Conservation (phyloP, 1,140 invertebrate species). For the Lepidostoma basale region DNA sequence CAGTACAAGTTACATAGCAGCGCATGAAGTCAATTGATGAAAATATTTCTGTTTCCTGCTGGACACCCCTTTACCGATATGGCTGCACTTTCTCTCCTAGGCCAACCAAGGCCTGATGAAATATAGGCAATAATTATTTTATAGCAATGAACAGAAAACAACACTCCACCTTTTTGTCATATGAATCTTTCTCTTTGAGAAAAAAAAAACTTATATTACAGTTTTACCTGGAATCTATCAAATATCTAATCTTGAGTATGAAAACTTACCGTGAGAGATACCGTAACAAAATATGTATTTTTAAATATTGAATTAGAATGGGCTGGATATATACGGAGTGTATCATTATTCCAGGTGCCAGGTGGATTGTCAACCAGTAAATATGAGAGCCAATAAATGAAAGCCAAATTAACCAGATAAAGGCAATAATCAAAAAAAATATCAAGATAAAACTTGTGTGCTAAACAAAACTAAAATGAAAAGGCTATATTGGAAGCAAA, state of each 20-base stretch:
- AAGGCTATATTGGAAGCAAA: neutral
- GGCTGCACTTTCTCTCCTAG: slow-evolving; percentile 44
- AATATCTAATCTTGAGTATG: neutral
- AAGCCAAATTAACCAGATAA: too few species aligned
- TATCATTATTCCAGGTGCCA: too few species aligned
- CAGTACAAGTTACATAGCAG: slow-evolving; percentile 30
- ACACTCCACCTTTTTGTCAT: slow-evolving; percentile 13
- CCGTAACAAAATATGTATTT: neutral
- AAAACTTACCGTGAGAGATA: neutral
- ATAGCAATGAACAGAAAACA: slow-evolving; percentile 12
- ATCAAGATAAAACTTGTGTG: neutral
- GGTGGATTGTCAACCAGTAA: too few species aligned
- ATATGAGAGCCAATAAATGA: too few species aligned
- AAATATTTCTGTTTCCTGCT: slow-evolving; percentile 30
- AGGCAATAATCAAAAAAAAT: too few species aligned
- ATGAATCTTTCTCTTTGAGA: slow-evolving; percentile 5
- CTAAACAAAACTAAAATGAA: neutral
- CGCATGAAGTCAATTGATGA: slow-evolving; percentile 32
- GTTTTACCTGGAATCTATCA: slow-evolving; percentile 14
- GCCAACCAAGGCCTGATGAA: slow-evolving; percentile 45
- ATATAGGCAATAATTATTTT: slow-evolving; percentile 42
- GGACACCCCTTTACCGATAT: slow-evolving; percentile 39
- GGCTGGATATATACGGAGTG: too few species aligned
- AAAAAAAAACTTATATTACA: slow-evolving; percentile 8
- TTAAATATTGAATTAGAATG: too few species aligned